Conservation (phyloP, 2,113 vertebrate species). For the Irena cyanogastra region DNA sequence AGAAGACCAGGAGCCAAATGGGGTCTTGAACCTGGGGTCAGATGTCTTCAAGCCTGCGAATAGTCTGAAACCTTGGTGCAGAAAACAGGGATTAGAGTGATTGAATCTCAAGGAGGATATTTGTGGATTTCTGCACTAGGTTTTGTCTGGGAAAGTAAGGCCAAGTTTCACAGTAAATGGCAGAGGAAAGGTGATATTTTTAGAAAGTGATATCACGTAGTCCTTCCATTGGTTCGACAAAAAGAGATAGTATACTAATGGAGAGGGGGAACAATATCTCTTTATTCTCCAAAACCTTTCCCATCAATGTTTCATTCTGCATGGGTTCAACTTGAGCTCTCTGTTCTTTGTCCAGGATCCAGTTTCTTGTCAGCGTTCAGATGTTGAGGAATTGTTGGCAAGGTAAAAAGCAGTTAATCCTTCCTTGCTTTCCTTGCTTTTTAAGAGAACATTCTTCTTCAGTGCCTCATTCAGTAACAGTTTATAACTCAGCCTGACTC, state of each 20-base stretch:
- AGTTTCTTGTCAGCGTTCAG: not conserved
- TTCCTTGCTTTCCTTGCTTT: conserved; percentile 1
- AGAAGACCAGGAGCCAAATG: not conserved
- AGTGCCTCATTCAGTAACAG: not conserved
- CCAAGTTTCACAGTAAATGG: not conserved
- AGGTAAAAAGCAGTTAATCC: not conserved
- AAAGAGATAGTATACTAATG: not conserved
- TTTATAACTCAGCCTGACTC: not conserved
- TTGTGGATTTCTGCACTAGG: not conserved
- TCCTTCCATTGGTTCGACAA: not conserved
- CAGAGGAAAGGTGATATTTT: not conserved
- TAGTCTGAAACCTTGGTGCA: not conserved
- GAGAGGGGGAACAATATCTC: not conserved
- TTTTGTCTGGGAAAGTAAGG: not conserved
- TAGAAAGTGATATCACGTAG: not conserved
- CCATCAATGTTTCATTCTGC: not conserved
- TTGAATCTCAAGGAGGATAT: not conserved
- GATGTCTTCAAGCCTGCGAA: not conserved
- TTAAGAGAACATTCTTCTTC: not conserved
- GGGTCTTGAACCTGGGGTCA: not conserved
- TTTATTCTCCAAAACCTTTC: not conserved
- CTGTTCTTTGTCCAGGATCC: not conserved
- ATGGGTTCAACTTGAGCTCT: not conserved
- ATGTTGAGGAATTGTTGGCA: not conserved
- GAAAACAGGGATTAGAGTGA: not conserved